phyloP scores from a whole-genome alignment of 2,888 invertebrate genomes.

The Drosophila nr. fundita region DNA sequence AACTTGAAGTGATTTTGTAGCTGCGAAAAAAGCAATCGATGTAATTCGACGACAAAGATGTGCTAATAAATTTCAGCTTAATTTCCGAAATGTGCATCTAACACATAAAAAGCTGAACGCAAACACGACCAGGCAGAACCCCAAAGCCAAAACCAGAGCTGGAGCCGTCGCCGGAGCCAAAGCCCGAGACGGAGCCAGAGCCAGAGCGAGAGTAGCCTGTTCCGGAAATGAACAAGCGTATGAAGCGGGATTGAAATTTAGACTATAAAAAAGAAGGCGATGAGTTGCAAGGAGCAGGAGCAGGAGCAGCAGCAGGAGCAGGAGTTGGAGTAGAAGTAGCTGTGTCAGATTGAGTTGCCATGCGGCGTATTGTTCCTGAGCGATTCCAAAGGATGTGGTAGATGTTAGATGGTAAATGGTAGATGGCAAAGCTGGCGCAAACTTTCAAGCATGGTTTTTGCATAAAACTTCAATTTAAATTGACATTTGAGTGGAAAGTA shows the following conservation, averaged over 20 bases:
- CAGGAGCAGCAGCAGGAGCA: neutral
- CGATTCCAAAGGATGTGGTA: slow-evolving; percentile 18
- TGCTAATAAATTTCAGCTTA: slow-evolving; percentile 80
- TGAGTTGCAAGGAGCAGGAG: neutral
- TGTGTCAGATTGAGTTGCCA: slow-evolving; percentile 66
- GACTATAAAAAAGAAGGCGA: slow-evolving; percentile 7
- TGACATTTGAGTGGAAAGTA: slow-evolving; percentile 82
- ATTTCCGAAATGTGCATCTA: slow-evolving; percentile 81
- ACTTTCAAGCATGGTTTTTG: slow-evolving; percentile 81
- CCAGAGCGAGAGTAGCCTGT: slow-evolving; percentile 36
- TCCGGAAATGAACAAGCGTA: slow-evolving; percentile 57
- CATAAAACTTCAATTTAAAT: slow-evolving; percentile 81
- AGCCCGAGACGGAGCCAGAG: neutral
- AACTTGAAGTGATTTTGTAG: slow-evolving; percentile 38
- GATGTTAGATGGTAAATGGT: neutral
- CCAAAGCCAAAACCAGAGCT: slow-evolving; percentile 1
- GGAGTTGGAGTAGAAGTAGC: neutral
- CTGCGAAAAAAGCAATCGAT: slow-evolving; percentile 76
- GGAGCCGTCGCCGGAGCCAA: neutral
- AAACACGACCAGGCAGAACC: slow-evolving; percentile 39
- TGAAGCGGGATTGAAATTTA: slow-evolving; percentile 41
- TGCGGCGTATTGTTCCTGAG: slow-evolving; percentile 64
- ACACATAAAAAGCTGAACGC: slow-evolving; percentile 74
- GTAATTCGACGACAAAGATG: slow-evolving; percentile 79
- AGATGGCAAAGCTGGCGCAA: slow-evolving; percentile 42